A percentile compares a stretch with the other conserved stretches of the same genome.
Evolutionary conservation across 2,113 vertebrate genomes (phyloP).

Genomic region (Rhea pennata): DNA sequence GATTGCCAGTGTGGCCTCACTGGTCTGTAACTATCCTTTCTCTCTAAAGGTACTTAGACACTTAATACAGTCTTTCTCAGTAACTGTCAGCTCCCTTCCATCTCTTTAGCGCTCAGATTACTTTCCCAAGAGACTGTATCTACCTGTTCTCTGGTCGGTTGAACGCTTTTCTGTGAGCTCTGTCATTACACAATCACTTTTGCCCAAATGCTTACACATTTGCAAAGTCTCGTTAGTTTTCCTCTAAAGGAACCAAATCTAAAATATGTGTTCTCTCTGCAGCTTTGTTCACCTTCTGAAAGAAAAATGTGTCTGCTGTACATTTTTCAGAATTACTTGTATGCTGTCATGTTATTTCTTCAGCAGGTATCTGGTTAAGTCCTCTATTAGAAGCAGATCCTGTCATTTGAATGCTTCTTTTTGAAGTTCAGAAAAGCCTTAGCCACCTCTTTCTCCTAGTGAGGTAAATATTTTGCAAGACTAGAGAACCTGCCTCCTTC

Average conservation of each 20-base stretch:
- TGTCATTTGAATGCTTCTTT: not conserved
- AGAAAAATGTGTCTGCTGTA: not conserved
- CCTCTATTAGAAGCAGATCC: not conserved
- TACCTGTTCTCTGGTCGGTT: not conserved
- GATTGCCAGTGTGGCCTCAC: not conserved
- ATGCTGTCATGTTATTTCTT: too few species aligned
- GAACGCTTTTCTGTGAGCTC: not conserved
- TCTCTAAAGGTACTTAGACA: not conserved
- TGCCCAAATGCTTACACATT: too few species aligned
- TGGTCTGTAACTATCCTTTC: not conserved
- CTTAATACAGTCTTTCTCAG: not conserved
- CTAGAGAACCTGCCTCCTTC: not conserved
- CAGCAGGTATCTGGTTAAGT: too few species aligned
- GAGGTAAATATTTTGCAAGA: not conserved
- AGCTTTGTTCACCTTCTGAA: not conserved
- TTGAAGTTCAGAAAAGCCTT: not conserved
- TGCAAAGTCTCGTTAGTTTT: not conserved
- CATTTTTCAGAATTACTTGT: not conserved
- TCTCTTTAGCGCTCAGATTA: not conserved
- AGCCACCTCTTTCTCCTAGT: not conserved
- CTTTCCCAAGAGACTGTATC: not conserved
- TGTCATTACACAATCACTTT: not conserved
- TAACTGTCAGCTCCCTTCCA: not conserved
- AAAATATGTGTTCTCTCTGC: not conserved
- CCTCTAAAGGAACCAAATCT: not conserved